These are phyloP conservation scores for Temnothorax curvispinosus DNA, from an alignment of 1,140 invertebrate species.

Conservation along the genomic window DNA sequence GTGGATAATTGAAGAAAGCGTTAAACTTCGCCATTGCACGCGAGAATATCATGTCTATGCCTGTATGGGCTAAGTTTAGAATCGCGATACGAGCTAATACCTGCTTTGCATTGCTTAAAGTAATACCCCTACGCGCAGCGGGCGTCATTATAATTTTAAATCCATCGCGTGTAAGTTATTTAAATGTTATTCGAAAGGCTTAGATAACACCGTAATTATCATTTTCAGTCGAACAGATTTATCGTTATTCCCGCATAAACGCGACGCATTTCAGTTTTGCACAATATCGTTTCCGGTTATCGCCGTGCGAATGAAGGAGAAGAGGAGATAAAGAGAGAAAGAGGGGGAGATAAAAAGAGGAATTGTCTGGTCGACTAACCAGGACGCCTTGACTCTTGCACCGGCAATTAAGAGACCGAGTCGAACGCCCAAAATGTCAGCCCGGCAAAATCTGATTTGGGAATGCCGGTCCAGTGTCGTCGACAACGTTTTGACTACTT, in stretches of 20 bases:
- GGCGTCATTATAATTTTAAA: conserved; percentile 50
- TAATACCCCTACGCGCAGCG: conserved; percentile 21
- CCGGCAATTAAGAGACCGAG: conserved; percentile 63
- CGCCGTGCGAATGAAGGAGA: not conserved
- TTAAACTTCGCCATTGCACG: not conserved
- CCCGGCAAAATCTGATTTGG: conserved; percentile 75
- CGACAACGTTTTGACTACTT: conserved; percentile 22
- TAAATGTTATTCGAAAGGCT: conserved; percentile 39
- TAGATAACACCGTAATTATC: conserved; percentile 52
- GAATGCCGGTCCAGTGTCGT: conserved; percentile 68
- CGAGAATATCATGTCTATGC: not conserved
- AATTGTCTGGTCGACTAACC: conserved; percentile 59
- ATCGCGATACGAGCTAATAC: conserved; percentile 15
- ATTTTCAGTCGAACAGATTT: conserved; percentile 34
- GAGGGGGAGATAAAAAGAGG: not conserved
- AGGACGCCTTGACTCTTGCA: conserved; percentile 44
- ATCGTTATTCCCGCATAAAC: conserved; percentile 30
- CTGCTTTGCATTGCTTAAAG: conserved; percentile 34
- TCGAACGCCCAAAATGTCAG: conserved; percentile 73
- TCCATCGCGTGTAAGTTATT: conserved; percentile 22
- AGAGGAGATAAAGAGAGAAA: not conserved
- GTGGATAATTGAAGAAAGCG: conserved; percentile 6
- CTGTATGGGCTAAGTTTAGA: conserved; percentile 16
- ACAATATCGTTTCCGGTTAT: conserved; percentile 7
- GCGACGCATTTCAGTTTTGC: not conserved